A percentile compares a stretch with the other conserved stretches of the same genome.
These are phyloP conservation scores for Boloria euphrosyne DNA, from an alignment of 2,888 invertebrate genomes.

Conservation along the genomic window DNA sequence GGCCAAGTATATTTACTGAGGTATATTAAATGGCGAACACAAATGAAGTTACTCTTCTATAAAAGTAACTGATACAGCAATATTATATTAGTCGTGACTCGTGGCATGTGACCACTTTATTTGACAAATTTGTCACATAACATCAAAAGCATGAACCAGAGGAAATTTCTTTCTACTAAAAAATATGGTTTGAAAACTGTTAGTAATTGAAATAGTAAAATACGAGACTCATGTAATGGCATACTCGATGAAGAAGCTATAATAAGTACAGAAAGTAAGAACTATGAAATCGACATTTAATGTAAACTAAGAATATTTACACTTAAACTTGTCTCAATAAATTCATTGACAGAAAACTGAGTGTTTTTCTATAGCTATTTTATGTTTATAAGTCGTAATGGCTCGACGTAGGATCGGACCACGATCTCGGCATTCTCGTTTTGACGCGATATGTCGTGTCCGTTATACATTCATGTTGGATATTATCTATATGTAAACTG, in stretches of 20 bases:
- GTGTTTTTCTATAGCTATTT: constrained; percentile 13
- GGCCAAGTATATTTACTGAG: too few species aligned
- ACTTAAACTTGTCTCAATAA: constrained; percentile 3
- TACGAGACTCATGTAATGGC: not conserved
- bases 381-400: constrained; percentile 20
- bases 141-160: too few species aligned
- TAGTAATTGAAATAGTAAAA: too few species aligned
- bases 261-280: not conserved
- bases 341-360: constrained; percentile 1
- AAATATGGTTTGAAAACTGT: too few species aligned
- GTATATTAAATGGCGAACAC: too few species aligned
- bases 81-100: too few species aligned
- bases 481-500: constrained; percentile 53
- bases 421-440: constrained; percentile 32
- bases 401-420: constrained; percentile 5
- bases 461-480: constrained; percentile 42
- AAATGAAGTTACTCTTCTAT: too few species aligned
- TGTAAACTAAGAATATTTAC: not conserved
- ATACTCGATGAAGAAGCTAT: not conserved
- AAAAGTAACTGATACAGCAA: too few species aligned
- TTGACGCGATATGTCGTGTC: constrained; percentile 33
- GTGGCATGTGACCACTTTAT: too few species aligned
- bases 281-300: not conserved
- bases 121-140: too few species aligned
- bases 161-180: too few species aligned